These are phyloP conservation scores for Drosophila willistoni DNA, from an alignment of 1,140 invertebrate genomes.

Conservation along the genomic window DNA sequence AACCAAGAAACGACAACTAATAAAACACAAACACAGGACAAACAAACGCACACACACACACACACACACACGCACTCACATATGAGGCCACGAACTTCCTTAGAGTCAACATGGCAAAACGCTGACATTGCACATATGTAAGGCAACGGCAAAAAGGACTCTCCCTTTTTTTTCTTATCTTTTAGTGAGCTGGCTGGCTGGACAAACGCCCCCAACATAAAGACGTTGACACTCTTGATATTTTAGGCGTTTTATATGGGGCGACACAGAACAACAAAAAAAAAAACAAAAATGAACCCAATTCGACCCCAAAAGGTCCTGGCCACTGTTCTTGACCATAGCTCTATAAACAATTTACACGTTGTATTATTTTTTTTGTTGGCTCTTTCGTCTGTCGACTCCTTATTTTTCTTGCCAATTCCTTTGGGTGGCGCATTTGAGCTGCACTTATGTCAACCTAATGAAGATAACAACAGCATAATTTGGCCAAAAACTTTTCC, in stretches of 20 bases:
- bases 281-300: conserved; percentile 37
- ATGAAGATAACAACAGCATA: conserved; percentile 82
- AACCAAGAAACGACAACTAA: conserved; percentile 60
- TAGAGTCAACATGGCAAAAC: conserved; percentile 71
- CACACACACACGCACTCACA: background rate
- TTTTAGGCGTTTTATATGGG: conserved; percentile 69
- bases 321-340: conserved; percentile 18
- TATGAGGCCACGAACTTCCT: conserved; percentile 42
- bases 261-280: conserved; percentile 34
- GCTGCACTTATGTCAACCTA: conserved; percentile 80
- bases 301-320: conserved; percentile 46
- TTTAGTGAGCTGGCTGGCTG: conserved; percentile 28
- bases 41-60: background rate
- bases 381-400: no score
- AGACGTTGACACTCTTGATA: conserved; percentile 67
- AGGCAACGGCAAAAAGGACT: background rate
- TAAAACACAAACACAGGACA: conserved; percentile 57
- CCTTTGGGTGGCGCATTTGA: conserved; percentile 73
- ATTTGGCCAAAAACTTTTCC: conserved; percentile 57
- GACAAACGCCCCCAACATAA: conserved; percentile 61
- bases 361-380: conserved; percentile 45
- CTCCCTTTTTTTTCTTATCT: conserved; percentile 17
- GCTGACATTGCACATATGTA: conserved; percentile 77
- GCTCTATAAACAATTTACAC: conserved; percentile 78
- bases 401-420: conserved; percentile 47